Base-by-base conservation (phyloP, 2,888 invertebrate species). In the Caenorhabditis angaria region DNA sequence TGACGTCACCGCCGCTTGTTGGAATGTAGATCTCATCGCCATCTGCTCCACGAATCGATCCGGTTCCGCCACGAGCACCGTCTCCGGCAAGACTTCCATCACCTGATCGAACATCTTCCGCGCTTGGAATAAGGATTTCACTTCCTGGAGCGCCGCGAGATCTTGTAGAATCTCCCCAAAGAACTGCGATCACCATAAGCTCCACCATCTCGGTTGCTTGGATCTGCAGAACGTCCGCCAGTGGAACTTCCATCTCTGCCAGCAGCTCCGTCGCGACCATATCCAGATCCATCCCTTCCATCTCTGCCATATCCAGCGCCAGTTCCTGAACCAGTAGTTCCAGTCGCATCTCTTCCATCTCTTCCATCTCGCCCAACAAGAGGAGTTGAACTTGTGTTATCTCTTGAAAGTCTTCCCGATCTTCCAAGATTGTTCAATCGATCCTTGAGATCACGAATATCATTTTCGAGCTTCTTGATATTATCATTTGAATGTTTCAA, bases 401-500 rank as follows among this genome's bases (percentile, higher is more conserved):
- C 78, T 47, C 76, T 70, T 18, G 74, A 69, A 8, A 63, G 64
- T 1, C 66, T 63, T n/a, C 70, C 62, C 3, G 70, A 60, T 56
- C 76, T 59, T 53, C 74, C 72, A 10, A 70, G 58, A 53, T 78
- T 79, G 27, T 72, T 77, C 32, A 77, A 61, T 12, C 76, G 76
- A 57, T 76, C 78, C 35, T 76, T 77, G 61, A 77, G 70, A 29
- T 78, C 78, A 55, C 69, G 68, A 32, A 78, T 70, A 50, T 81
- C 81, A 29, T 74, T 61, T 51, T 81, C 78, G 27, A 81, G 70
- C 5, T 65, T 61, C 55, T 70, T 70, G 67, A 75, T 70, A 50
- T 65, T 54, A 10, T 72, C 71, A 58, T 66, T 66, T 10, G 65
- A 56, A 68, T 62, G 73, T 66, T 72, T 79, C 72, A 54, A 75